phyloP scores from a whole-genome alignment of 2,797 vertebrate genomes.

The Orestias chungarensis region DNA sequence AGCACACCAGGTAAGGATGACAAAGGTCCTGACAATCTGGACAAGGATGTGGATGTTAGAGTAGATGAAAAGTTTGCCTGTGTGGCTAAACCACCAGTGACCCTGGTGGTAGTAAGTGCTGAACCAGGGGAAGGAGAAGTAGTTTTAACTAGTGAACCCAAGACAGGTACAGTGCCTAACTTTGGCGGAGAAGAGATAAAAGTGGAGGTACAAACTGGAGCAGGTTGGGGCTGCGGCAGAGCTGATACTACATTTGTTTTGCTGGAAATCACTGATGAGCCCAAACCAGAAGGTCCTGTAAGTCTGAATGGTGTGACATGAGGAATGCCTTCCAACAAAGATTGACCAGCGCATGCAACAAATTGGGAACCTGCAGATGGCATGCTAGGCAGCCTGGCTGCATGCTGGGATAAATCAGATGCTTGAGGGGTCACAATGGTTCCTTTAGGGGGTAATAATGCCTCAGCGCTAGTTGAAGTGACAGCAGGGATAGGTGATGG shows the following conservation, averaged over 20 bases:
- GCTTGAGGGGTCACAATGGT: conserved; percentile 46
- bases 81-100: conserved; percentile 25
- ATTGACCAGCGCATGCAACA: conserved; percentile 49
- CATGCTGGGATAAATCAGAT: conserved; percentile 49
- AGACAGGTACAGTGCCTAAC: conserved; percentile 33
- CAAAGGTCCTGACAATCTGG: conserved; percentile 41
- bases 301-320: conserved; percentile 33
- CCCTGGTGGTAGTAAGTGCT: conserved; percentile 25
- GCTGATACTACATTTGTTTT: conserved; percentile 61
- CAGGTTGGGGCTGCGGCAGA: conserved; percentile 37
- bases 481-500: conserved; percentile 68
- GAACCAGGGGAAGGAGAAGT: conserved; percentile 35
- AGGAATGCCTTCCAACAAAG: conserved; percentile 40
- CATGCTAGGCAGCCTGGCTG: conserved; percentile 42
- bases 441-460: conserved; percentile 57
- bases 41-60: conserved; percentile 25
- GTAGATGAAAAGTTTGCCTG: conserved; percentile 40
- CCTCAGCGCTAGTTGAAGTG: conserved; percentile 42
- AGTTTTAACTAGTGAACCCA: conserved; percentile 45
- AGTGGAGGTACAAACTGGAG: conserved; percentile 31
- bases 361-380: conserved; percentile 51
- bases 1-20: conserved; percentile 44
- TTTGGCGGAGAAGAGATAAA: conserved; percentile 41
- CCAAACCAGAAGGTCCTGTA: conserved; percentile 24
- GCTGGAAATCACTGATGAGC: conserved; percentile 36